These are phyloP conservation scores for Anastatus disparis DNA, from an alignment of 1,140 invertebrate genomes.

Conservation along the genomic window DNA sequence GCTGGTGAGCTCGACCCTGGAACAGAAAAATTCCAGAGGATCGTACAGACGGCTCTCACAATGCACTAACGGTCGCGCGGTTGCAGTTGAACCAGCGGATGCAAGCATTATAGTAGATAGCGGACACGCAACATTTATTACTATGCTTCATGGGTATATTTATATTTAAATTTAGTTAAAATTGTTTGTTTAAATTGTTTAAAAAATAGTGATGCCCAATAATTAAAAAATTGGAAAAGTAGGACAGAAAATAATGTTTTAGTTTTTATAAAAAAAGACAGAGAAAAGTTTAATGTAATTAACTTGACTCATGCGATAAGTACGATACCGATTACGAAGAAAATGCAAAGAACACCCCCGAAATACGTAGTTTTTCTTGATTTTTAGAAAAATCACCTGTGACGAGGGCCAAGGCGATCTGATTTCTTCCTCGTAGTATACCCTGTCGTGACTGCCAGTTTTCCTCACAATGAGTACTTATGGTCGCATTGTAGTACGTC, in stretches of 20 bases:
- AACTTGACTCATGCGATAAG: background rate
- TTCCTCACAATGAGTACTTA: background rate
- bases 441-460: background rate
- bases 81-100: constrained; percentile 17
- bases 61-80: no score
- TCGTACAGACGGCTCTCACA: constrained; percentile 46
- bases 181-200: background rate
- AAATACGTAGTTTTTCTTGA: constrained; percentile 7
- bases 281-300: background rate
- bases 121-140: background rate
- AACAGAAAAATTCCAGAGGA: constrained; percentile 68
- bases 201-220: no score
- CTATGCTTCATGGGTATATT: constrained; percentile 14
- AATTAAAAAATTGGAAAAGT: no score
- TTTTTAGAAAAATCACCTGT: constrained; percentile 25
- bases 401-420: background rate
- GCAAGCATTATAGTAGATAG: constrained; percentile 20
- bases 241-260: background rate
- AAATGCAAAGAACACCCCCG: background rate
- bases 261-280: background rate
- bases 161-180: background rate
- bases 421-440: background rate
- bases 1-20: constrained; percentile 68
- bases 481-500: no score
- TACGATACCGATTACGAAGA: background rate